These are phyloP conservation scores for Harpegnathos saltator DNA, from an alignment of 1,140 invertebrate species.

Conservation along the genomic window DNA sequence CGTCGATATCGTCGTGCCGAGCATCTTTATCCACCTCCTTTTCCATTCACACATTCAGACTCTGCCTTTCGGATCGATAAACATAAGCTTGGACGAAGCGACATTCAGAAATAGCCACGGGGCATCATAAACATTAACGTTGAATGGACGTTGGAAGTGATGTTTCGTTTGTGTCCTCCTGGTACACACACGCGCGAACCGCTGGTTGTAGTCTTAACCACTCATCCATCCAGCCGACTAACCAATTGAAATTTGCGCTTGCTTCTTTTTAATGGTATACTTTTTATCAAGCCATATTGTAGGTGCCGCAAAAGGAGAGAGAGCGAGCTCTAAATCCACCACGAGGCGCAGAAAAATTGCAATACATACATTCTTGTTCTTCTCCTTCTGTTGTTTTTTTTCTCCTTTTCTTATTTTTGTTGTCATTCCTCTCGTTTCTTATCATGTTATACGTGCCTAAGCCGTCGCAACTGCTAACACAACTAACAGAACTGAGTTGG, in stretches of 20 bases:
- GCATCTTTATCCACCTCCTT: background rate
- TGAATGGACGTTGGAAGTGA: slow-evolving; percentile 53
- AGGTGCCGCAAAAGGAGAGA: slow-evolving; percentile 62
- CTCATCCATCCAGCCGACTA: slow-evolving; percentile 86
- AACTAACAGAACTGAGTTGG: slow-evolving; percentile 85
- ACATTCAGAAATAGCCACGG: slow-evolving; percentile 1
- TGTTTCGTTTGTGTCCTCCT: slow-evolving; percentile 55
- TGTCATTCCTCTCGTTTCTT: slow-evolving; percentile 51
- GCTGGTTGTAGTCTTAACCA: slow-evolving; percentile 83
- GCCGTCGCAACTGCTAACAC: slow-evolving; percentile 78
- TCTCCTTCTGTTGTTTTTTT: slow-evolving; percentile 40
- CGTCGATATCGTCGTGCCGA: background rate
- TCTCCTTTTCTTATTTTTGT: slow-evolving; percentile 51
- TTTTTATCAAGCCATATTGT: slow-evolving; percentile 71
- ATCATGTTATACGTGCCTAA: slow-evolving; percentile 56
- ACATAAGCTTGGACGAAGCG: background rate
- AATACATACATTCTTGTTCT: slow-evolving; percentile 17
- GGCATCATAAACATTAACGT: slow-evolving; percentile 15
- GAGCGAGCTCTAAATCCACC: slow-evolving; percentile 51
- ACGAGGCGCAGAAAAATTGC: slow-evolving; percentile 29
- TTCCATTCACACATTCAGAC: background rate
- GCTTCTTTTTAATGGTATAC: slow-evolving; percentile 67
- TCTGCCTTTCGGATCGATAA: background rate
- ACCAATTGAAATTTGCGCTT: slow-evolving; percentile 75
- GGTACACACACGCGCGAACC: slow-evolving; percentile 20